Conservation (phyloP, 2,113 vertebrate species). For the Mustelus asterias region DNA sequence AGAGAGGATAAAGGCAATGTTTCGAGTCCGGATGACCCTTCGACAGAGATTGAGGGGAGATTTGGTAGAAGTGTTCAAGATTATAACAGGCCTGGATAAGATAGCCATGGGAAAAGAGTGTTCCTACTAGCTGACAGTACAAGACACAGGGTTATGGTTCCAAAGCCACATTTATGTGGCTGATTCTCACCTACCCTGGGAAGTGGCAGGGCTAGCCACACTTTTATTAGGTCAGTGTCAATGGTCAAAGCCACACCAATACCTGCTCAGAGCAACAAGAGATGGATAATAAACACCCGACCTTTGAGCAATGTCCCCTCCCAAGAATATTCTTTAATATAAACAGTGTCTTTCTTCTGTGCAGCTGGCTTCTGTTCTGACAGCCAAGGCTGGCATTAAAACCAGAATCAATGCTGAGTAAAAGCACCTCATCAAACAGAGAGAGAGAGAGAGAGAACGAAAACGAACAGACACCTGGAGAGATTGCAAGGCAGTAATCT, state of each 20-base stretch:
- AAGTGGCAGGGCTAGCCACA: not conserved
- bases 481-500: constrained; percentile 15
- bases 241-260: not conserved
- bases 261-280: not conserved
- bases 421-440: not conserved
- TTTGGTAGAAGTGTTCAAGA: too few relatives aligned
- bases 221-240: not conserved
- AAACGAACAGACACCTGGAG: not conserved
- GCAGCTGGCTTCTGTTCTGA: not conserved
- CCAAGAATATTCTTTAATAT: not conserved
- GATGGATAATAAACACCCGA: not conserved
- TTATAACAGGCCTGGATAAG: too few relatives aligned
- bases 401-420: not conserved
- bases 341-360: not conserved
- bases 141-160: too few relatives aligned
- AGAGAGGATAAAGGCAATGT: too few relatives aligned
- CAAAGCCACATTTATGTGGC: not conserved
- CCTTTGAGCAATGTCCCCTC: not conserved
- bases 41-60: too few relatives aligned
- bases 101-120: too few relatives aligned
- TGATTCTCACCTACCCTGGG: not conserved
- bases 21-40: too few relatives aligned
- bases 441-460: not conserved
- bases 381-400: not conserved
- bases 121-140: too few relatives aligned